Base-by-base conservation (phyloP, 1,140 invertebrate genomes). In the Saxidomus purpurata region DNA sequence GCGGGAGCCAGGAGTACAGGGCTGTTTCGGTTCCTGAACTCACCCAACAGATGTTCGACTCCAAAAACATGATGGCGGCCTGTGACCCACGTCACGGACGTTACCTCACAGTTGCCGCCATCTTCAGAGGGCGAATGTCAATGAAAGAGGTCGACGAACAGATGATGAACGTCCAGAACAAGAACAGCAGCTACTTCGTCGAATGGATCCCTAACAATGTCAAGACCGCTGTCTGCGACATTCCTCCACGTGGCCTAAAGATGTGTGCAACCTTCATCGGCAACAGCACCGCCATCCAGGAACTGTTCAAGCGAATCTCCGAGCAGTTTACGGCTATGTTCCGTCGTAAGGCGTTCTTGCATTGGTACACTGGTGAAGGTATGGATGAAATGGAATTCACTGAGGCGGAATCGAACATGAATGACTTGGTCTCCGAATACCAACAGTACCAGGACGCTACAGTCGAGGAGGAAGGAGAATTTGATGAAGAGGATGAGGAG, bases 161-260 rank as follows among this genome's bases (percentile, higher is more conserved):
- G 91, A 94, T 95, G 94, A 81, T 95, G 81, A 94, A 95, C 83
- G 93, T 95, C 36, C 94, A 95, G 92, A 95, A 95, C 91, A 95
- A 95, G 92, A 95, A 95, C 91, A 95, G 93, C 95, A 97, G 97
- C 92, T 98, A 98, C 96, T 98, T 99, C 94, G 98, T 99, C 49
- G 98, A 98, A 96, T 99, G 98, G 98, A 98, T 98, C 93, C 98
- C 98, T 8, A 98, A 98, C 96, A 99, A 98, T 93, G 97, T 98
- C 0, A 98, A 98, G 96, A 98, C 97, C n/a, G 98, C 98, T 67
- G 98, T 98, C 28, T 99, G 98, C 95, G 98, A 99, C 95, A 99
- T 99, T 94, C 98, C 98, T 87, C 98, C 98, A 40, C 96, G 98
- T 93, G 98, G 98, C 59, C 96, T 99, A 11, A 98, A 98, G 94